Evolutionary conservation across 2,888 invertebrate genomes (phyloP), one percentile per base, ranked within the genome.

Genomic region (Drosophila fulvimacula): DNA sequence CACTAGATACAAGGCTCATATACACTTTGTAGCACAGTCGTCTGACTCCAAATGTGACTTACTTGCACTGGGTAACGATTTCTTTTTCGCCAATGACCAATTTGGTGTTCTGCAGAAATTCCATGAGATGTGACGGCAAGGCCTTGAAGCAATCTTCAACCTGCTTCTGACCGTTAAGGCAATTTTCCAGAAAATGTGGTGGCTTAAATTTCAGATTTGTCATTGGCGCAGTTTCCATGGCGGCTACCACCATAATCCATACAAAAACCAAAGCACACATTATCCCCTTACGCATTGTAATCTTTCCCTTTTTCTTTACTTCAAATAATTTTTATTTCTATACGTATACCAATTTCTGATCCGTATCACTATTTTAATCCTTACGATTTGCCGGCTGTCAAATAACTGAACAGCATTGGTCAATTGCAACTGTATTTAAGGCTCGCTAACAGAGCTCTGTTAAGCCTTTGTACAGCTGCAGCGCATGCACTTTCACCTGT

Each of bases 401-500:
- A 24, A 3, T 24, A 52, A 52, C 51, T 36, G 36, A 36, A 11
- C 36, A n/a, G 21, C 21, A 5, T 5, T 36, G 15, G n/a, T n/a
- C 51, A 36, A n/a, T 4, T 52, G 36, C 36, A 52, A n/a, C n/a
- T 36, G 21, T 36, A 36, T 36, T 52, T 52, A 52, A 36, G 24
- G 36, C 11, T n/a, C 0, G 24, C 34, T 52, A 36, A 52, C 51
- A 52, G 34, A 52, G 24, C 51, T 0, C 51, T 52, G 51, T 36
- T 36, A 24, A n/a, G 3, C 11, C 11, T 24, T 24, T 66, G n/a
- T n/a, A 39, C 24, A 30, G 27, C 27, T 30, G 27, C 27, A 41
- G 60, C 75, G 69, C 86, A 66, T 79, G 81, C 82, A 76, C 63
- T 9, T 32, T 49, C 24, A 10, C 3, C 6, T 19, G 21, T 15